These are phyloP conservation scores for Peucedramus taeniatus DNA, from an alignment of 2,113 vertebrate genomes.

Conservation along the genomic window DNA sequence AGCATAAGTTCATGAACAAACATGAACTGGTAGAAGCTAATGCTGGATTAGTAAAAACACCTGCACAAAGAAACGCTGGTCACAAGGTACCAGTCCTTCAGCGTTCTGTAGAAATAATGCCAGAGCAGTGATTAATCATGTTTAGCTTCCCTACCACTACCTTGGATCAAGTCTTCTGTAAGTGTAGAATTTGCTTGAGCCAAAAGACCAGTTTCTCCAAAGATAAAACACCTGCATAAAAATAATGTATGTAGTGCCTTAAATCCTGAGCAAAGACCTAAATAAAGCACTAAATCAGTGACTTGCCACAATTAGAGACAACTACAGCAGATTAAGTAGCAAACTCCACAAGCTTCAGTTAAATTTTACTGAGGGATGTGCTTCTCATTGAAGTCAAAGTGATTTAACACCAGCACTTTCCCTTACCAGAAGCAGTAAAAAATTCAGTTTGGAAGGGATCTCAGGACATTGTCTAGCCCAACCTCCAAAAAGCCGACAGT, in stretches of 20 bases:
- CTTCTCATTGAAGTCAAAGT: not conserved
- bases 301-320: not conserved
- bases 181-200: not conserved
- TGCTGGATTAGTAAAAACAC: not conserved
- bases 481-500: not conserved
- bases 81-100: not conserved
- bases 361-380: not conserved
- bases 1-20: not conserved
- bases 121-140: conserved; percentile 29
- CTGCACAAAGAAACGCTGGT: not conserved
- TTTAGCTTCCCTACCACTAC: not conserved
- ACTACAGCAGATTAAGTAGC: not conserved
- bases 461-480: not conserved
- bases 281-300: not conserved
- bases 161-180: not conserved
- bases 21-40: not conserved
- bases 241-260: not conserved
- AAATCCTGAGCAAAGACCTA: not conserved
- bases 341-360: not conserved
- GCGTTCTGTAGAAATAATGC: not conserved
- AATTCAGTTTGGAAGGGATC: not conserved
- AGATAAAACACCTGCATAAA: not conserved
- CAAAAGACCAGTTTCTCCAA: not conserved
- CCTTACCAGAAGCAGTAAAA: not conserved
- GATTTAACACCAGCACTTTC: not conserved